Base-by-base conservation (phyloP, 2,888 invertebrate species). In the Pasiphila rectangulata region DNA sequence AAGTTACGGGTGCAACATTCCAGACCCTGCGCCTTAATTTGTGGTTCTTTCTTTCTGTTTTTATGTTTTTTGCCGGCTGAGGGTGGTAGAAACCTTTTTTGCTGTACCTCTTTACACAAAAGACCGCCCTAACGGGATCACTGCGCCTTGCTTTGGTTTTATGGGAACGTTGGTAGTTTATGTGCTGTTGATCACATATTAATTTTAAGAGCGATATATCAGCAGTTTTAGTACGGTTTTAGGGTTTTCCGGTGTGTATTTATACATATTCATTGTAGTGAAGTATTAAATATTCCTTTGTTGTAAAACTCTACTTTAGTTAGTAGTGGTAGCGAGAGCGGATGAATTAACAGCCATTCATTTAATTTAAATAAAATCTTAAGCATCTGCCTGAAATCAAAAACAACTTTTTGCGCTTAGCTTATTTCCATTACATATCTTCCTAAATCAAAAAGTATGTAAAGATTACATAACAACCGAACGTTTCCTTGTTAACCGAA, bases 1-100 rank as follows among this genome's bases (percentile, higher is more conserved):
- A 64, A 69, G 73, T 77, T 73, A 77, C 82, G 85, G 82, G 78
- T 82, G 82, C 81, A 83, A 79, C 83, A 87, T 86, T 85, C 85
- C 85, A 54, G 74, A 69, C 72, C 58, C 69, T 63, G 71, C 75
- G 76, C 79, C 69, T 77, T 84, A 84, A 87, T 87, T 87, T 84
- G 80, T 79, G 77, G 76, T 76, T 78, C 78, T 85, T 83, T 75
- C 74, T 75, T 73, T 83, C 79, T 82, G 79, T 80, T 84, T 29
- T 79, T 79, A 75, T 72, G 70, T 82, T 85, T 85, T 86, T 86
- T 86, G 82, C 72, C 51, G 57, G 57, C 61, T 59, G 60, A 68
- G 79, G 82, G 78, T 79, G 78, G 83, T 73, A 64, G 66, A 69
- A 74, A 72, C 71, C 58, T 81, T 86, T 85, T 87, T 85, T 83